Evolutionary conservation across 2,113 vertebrate genomes (phyloP).

Genomic region (Megaleporinus macrocephalus): DNA sequence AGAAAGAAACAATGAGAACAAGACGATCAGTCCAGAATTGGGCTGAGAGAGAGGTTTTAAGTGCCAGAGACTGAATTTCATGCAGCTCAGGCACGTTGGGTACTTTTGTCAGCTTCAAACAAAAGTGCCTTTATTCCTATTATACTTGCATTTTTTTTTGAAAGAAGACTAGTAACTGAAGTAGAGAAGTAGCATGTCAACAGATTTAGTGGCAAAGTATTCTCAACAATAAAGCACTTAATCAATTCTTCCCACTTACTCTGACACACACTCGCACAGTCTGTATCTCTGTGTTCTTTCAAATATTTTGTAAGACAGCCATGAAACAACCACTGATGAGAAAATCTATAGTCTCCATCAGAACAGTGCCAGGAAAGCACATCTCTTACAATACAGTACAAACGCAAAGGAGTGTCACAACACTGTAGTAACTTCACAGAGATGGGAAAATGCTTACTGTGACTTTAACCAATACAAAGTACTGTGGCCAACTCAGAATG

Average conservation of each 20-base stretch:
- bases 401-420: background rate
- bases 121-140: constrained; percentile 49
- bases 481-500: too few species aligned
- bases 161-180: constrained; percentile 52
- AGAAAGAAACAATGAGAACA: constrained; percentile 73
- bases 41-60: constrained; percentile 62
- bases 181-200: constrained; percentile 58
- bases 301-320: constrained; percentile 28
- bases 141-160: constrained; percentile 52
- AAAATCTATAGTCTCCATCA: constrained; percentile 47
- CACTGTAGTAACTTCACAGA: background rate
- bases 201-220: constrained; percentile 69
- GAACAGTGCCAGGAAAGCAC: constrained; percentile 32
- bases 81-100: constrained; percentile 10
- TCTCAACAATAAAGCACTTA: constrained; percentile 62
- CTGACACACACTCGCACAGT: constrained; percentile 41
- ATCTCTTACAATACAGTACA: background rate
- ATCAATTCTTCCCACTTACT: constrained; percentile 65
- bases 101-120: constrained; percentile 32
- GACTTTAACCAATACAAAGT: background rate
- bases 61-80: constrained; percentile 33
- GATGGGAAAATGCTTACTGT: background rate
- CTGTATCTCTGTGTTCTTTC: constrained; percentile 36
- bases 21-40: constrained; percentile 54
- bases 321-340: constrained; percentile 16